Conservation (phyloP, 2,888 invertebrate species). For the Pasiphila rectangulata region DNA sequence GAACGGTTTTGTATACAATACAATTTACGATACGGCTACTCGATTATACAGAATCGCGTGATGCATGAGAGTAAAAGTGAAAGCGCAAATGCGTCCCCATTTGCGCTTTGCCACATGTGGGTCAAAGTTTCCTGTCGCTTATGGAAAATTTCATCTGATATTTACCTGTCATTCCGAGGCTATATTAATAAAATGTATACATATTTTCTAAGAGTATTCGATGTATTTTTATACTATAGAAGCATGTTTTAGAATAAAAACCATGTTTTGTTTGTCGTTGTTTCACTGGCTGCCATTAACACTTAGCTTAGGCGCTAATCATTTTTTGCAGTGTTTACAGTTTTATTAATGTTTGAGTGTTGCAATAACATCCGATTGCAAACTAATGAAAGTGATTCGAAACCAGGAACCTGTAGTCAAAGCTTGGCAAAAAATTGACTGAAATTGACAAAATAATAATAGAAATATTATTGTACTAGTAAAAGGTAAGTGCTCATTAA, state of each 20-base stretch:
- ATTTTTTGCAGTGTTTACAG: constrained; percentile 12
- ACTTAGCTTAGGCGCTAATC: constrained; percentile 38
- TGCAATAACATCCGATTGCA: constrained; percentile 10
- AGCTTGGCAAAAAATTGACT: neutral
- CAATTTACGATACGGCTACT: too few relatives aligned
- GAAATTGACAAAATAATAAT: too few relatives aligned
- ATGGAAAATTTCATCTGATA: constrained; percentile 1
- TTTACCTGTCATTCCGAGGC: constrained; percentile 34
- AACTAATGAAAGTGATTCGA: constrained; percentile 2
- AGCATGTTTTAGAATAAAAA: constrained; percentile 76
- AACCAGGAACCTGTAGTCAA: neutral
- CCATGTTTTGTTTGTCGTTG: constrained; percentile 77
- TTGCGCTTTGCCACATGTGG: too few relatives aligned
- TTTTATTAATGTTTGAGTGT: constrained; percentile 19
- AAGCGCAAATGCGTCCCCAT: too few relatives aligned
- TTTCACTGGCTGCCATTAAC: constrained; percentile 74
- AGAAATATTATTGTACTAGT: neutral
- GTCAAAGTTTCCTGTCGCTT: neutral
- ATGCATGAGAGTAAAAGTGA: too few relatives aligned
- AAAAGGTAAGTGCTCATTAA: constrained; percentile 14
- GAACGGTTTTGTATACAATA: too few relatives aligned
- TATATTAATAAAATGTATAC: constrained; percentile 46
- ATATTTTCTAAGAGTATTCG: constrained; percentile 49
- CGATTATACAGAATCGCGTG: too few relatives aligned
- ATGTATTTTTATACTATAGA: constrained; percentile 55